phyloP scores from a whole-genome alignment of 2,888 invertebrate species.

The Pomacea canaliculata region DNA sequence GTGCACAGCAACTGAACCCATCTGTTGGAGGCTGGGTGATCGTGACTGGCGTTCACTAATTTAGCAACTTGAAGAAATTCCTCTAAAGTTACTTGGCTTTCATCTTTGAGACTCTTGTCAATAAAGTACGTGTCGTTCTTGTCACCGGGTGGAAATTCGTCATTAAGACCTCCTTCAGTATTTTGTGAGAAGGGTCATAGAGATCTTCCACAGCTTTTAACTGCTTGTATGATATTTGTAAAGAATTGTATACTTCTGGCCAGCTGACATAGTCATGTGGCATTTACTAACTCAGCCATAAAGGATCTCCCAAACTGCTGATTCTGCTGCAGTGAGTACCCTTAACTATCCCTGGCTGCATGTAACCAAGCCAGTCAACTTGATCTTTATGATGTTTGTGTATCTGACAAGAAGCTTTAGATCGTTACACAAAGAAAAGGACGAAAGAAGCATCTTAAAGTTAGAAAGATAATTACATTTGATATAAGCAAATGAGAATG shows the following conservation, averaged over 20 bases:
- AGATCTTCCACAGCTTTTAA: constrained; percentile 31
- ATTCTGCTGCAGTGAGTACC: not conserved
- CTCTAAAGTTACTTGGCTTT: constrained; percentile 38
- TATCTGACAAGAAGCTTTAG: too few species aligned
- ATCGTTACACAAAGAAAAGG: too few species aligned
- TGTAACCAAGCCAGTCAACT: too few species aligned
- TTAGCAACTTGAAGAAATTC: constrained; percentile 42
- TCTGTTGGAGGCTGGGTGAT: not conserved
- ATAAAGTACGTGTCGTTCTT: constrained; percentile 33
- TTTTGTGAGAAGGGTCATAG: constrained; percentile 43
- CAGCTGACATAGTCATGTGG: not conserved
- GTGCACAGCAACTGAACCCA: not conserved
- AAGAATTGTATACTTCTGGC: constrained; percentile 19
- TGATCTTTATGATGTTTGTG: too few species aligned
- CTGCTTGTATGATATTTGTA: not conserved
- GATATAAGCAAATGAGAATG: too few species aligned
- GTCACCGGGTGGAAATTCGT: constrained; percentile 44
- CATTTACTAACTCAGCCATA: constrained; percentile 9
- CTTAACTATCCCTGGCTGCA: not conserved
- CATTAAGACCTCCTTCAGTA: constrained; percentile 40
- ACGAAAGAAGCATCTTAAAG: too few species aligned
- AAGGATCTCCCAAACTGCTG: constrained; percentile 27
- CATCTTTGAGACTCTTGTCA: constrained; percentile 40
- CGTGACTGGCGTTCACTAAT: not conserved
- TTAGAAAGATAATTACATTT: too few species aligned